phyloP scores from a whole-genome alignment of 2,113 vertebrate species.

The Rhynchopsitta pachyrhyncha region DNA sequence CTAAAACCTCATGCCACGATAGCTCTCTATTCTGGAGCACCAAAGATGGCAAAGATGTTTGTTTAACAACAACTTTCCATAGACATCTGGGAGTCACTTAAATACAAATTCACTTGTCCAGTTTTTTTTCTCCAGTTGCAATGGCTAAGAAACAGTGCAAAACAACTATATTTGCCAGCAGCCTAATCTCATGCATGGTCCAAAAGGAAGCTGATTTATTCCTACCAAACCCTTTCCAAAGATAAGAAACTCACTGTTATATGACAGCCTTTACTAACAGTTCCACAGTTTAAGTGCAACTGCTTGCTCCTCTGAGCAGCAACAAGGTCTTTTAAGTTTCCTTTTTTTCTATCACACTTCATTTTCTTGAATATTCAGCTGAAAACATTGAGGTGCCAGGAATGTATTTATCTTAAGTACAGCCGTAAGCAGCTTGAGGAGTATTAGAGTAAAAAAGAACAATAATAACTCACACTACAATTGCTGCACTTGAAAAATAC shows the following conservation, averaged over 20 bases:
- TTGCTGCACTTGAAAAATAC: not conserved
- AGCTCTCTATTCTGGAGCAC: not conserved
- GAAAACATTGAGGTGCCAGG: not conserved
- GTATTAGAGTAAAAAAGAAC: not conserved
- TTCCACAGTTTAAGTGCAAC: not conserved
- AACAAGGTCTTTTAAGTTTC: not conserved
- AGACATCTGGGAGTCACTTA: not conserved
- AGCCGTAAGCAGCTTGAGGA: not conserved
- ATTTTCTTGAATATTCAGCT: not conserved
- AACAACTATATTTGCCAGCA: not conserved
- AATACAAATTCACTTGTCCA: not conserved
- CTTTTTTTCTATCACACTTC: not conserved
- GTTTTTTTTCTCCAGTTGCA: not conserved
- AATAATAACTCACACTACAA: not conserved
- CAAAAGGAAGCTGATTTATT: not conserved
- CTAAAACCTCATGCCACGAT: not conserved
- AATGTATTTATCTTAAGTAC: not conserved
- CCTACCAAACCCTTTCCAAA: not conserved
- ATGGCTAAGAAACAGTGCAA: not conserved
- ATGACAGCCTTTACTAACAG: not conserved
- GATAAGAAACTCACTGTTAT: not conserved
- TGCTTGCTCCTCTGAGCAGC: not conserved
- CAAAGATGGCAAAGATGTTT: not conserved
- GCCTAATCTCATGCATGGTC: not conserved
- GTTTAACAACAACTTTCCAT: not conserved